Conservation (phyloP, 2,797 vertebrate genomes). For the Amblyraja radiata region DNA sequence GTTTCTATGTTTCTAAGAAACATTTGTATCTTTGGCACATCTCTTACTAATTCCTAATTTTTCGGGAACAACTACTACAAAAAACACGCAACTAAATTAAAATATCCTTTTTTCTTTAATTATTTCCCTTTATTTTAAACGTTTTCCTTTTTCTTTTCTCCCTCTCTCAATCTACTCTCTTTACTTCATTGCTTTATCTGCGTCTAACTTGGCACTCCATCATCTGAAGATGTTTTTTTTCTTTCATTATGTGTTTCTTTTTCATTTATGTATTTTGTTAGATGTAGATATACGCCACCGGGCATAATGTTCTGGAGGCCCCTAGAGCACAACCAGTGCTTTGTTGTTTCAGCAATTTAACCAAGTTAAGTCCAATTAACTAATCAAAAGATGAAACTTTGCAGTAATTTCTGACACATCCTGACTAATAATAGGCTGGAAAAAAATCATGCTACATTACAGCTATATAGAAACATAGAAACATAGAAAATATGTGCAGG, state of each 20-base stretch:
- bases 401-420: neutral
- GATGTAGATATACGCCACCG: neutral
- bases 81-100: neutral
- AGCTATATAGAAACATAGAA: neutral
- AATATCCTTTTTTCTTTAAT: neutral
- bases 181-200: neutral
- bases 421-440: neutral
- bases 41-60: neutral
- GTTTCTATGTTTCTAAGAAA: neutral
- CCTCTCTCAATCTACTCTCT: neutral
- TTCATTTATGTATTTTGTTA: neutral
- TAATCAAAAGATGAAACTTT: neutral
- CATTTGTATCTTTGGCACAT: neutral
- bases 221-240: too few species aligned
- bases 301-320: neutral
- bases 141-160: neutral
- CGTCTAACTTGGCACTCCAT: neutral
- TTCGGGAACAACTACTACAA: neutral
- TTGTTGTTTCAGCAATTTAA: neutral
- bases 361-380: neutral
- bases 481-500: too few species aligned
- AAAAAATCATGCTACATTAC: neutral
- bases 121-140: neutral
- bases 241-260: neutral
- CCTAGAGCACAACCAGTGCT: neutral